Evolutionary conservation across 2,113 vertebrate species (phyloP).

Genomic region (Balaeniceps rex): DNA sequence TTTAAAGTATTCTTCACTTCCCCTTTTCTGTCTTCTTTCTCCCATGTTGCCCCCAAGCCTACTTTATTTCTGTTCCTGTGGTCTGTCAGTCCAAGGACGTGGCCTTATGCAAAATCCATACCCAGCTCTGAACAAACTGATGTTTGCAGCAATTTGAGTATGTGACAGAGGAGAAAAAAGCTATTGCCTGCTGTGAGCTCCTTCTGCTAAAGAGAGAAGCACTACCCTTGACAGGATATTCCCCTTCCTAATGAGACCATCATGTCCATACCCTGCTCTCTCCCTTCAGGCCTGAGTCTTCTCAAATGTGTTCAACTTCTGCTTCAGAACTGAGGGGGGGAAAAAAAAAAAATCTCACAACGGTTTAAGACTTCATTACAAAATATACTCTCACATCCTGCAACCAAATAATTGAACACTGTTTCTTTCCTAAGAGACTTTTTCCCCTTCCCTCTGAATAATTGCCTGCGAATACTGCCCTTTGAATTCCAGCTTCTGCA

Average conservation of each 20-base stretch:
- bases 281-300: not conserved
- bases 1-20: not conserved
- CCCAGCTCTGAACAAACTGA: not conserved
- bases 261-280: not conserved
- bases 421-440: not conserved
- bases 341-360: not conserved
- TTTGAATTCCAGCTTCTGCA: slow-evolving; percentile 14
- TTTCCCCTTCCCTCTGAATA: not conserved
- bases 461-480: not conserved
- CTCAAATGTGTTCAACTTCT: not conserved
- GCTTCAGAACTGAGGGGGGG: not conserved
- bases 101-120: not conserved
- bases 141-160: not conserved
- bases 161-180: not conserved
- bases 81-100: not conserved
- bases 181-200: not conserved
- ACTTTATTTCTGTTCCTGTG: not conserved
- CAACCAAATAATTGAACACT: not conserved
- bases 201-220: not conserved
- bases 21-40: not conserved
- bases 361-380: not conserved
- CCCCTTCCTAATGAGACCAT: not conserved
- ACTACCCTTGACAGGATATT: not conserved
- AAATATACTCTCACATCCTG: not conserved
- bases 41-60: not conserved